Conservation (phyloP, 2,113 vertebrate genomes). For the Bufo gargarizans region DNA sequence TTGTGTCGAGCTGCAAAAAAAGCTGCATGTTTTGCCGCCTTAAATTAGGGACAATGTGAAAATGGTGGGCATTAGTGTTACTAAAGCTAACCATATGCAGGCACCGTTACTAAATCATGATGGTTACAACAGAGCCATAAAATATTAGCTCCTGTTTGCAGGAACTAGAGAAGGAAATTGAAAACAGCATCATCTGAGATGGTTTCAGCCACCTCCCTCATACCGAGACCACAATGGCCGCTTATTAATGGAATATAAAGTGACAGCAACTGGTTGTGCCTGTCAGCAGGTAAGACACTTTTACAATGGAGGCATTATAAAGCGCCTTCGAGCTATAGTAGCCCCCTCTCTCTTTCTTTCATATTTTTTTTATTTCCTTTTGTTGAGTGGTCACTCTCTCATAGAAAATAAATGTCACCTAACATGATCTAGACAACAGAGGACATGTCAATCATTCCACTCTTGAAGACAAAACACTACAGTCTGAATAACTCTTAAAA, state of each 20-base stretch:
- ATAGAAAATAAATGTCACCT: conserved; percentile 55
- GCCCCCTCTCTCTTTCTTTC: conserved; percentile 16
- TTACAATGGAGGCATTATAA: conserved; percentile 50
- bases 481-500: conserved; percentile 22
- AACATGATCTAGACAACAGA: conserved; percentile 51
- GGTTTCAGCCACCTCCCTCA: conserved; percentile 24
- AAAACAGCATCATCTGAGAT: conserved; percentile 8
- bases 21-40: no score
- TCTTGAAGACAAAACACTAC: conserved; percentile 30
- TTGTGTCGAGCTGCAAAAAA: no score
- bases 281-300: conserved; percentile 55
- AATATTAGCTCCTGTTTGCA: not conserved
- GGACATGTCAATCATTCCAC: conserved; percentile 43
- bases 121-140: not conserved
- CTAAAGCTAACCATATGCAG: no score
- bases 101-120: not conserved
- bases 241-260: conserved; percentile 45
- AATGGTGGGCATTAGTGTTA: no score
- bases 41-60: no score
- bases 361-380: conserved; percentile 37
- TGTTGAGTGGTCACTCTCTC: conserved; percentile 43
- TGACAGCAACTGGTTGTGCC: conserved; percentile 44
- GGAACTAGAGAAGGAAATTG: conserved; percentile 9
- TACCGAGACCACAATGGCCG: conserved; percentile 1
- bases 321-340: conserved; percentile 48